phyloP scores from a whole-genome alignment of 2,797 vertebrate species.

The Sebastes umbrosus region DNA sequence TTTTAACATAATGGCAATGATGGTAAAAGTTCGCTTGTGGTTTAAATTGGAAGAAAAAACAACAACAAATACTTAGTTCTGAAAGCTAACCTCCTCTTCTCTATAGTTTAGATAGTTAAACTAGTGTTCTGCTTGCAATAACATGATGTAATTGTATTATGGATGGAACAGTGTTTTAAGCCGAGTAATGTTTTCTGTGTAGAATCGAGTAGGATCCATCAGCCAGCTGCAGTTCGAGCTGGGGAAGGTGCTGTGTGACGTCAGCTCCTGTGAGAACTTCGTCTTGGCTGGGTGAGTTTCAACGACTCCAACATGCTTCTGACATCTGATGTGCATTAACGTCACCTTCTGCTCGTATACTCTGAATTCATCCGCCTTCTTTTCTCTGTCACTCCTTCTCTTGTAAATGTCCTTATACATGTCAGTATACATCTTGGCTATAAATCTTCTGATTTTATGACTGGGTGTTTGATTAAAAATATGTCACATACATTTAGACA shows the following conservation, averaged over 20 bases:
- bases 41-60: neutral
- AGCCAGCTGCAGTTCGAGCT: slow-evolving; percentile 92
- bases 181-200: slow-evolving; percentile 32
- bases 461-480: neutral
- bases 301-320: neutral
- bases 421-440: neutral
- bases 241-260: slow-evolving; percentile 91
- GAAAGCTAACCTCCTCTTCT: neutral
- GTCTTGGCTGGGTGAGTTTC: slow-evolving; percentile 92
- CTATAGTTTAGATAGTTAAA: neutral
- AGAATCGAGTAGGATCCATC: slow-evolving; percentile 93
- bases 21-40: neutral
- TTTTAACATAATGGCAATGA: neutral
- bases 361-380: neutral
- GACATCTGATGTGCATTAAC: neutral
- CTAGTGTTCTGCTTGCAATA: no score
- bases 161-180: neutral
- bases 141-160: accelerated
- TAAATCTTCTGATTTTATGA: slow-evolving; percentile 9
- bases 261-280: slow-evolving; percentile 86
- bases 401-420: neutral
- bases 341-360: neutral
- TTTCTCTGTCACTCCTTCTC: neutral
- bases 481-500: neutral
- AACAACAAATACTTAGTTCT: neutral